Evolutionary conservation across 2,797 vertebrate genomes (phyloP).

Genomic region (Serranus cabrilla): DNA sequence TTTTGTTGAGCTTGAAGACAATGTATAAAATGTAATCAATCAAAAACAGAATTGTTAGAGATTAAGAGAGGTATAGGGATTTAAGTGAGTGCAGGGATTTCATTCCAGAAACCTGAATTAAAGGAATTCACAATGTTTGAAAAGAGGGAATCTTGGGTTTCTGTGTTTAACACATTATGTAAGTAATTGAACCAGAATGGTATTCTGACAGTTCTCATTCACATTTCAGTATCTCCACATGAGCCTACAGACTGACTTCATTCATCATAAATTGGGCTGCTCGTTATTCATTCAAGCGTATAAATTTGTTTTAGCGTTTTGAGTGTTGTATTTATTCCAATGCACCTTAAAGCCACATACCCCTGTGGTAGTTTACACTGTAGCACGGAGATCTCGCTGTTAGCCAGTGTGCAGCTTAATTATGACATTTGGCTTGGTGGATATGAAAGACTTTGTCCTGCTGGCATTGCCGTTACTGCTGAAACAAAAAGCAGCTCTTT

Average conservation of each 20-base stretch:
- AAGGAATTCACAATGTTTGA: background rate
- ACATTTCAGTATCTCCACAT: background rate
- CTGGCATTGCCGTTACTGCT: slow-evolving; percentile 38
- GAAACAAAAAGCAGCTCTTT: slow-evolving; percentile 57
- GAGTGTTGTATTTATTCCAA: slow-evolving; percentile 8
- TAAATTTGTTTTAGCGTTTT: background rate
- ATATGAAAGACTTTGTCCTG: slow-evolving; percentile 54
- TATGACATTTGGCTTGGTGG: slow-evolving; percentile 53
- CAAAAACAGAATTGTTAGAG: slow-evolving; percentile 9
- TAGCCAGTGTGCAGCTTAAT: slow-evolving; percentile 59
- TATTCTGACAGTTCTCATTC: slow-evolving; percentile 8
- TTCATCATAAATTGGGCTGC: slow-evolving; percentile 5
- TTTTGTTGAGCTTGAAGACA: slow-evolving; percentile 24
- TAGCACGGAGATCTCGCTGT: slow-evolving; percentile 40
- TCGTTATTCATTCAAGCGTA: slow-evolving; percentile 27
- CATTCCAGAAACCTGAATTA: background rate
- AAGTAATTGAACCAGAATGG: background rate
- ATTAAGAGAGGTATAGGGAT: slow-evolving; percentile 20
- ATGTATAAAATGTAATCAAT: slow-evolving; percentile 18
- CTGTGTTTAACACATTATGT: slow-evolving; percentile 2
- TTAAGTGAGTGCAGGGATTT: slow-evolving; percentile 1
- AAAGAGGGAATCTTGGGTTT: background rate
- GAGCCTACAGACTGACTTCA: slow-evolving; percentile 3
- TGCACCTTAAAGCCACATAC: slow-evolving; percentile 14
- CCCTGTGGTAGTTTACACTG: background rate